Conservation (phyloP, 2,797 vertebrate species). For the Poecilia velifera region DNA sequence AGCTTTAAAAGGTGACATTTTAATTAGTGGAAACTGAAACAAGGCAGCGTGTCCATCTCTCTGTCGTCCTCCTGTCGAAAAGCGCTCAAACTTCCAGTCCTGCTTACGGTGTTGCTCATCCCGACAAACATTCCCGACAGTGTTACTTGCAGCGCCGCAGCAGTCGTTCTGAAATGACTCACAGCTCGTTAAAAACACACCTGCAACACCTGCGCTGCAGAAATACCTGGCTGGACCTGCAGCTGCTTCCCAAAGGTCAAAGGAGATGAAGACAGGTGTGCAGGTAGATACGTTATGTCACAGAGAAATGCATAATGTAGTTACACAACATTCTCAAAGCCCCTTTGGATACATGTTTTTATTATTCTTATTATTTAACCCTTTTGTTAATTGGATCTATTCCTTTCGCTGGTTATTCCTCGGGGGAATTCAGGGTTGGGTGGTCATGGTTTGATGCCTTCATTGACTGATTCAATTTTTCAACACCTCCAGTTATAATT, state of each 20-base stretch:
- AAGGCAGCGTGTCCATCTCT: conserved; percentile 53
- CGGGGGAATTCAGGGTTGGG: conserved; percentile 71
- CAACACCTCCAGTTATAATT: conserved; percentile 3
- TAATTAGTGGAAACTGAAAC: conserved; percentile 54
- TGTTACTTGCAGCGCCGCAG: conserved; percentile 28
- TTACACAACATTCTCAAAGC: conserved; percentile 66
- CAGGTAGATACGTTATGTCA: too few species aligned
- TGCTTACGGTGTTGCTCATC: conserved; percentile 32
- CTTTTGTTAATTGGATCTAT: conserved; percentile 53
- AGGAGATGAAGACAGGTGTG: conserved; percentile 43
- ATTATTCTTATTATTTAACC: conserved; percentile 7
- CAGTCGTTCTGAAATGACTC: conserved; percentile 46
- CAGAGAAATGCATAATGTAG: conserved; percentile 48
- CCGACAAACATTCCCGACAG: conserved; percentile 69
- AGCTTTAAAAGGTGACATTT: conserved; percentile 74
- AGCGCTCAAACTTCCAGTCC: conserved; percentile 45
- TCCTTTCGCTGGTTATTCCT: conserved; percentile 70
- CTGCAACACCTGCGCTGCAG: conserved; percentile 11
- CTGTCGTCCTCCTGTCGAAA: conserved; percentile 28
- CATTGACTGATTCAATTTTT: conserved; percentile 35
- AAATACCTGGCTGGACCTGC: conserved; percentile 42
- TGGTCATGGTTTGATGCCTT: conserved; percentile 73
- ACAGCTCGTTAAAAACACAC: conserved; percentile 35
- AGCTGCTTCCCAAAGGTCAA: conserved; percentile 67
- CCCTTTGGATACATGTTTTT: conserved; percentile 54